Evolutionary conservation across 2,113 vertebrate genomes (phyloP), one percentile per base, ranked within the genome.

Genomic region (Larimichthys polyactis): DNA sequence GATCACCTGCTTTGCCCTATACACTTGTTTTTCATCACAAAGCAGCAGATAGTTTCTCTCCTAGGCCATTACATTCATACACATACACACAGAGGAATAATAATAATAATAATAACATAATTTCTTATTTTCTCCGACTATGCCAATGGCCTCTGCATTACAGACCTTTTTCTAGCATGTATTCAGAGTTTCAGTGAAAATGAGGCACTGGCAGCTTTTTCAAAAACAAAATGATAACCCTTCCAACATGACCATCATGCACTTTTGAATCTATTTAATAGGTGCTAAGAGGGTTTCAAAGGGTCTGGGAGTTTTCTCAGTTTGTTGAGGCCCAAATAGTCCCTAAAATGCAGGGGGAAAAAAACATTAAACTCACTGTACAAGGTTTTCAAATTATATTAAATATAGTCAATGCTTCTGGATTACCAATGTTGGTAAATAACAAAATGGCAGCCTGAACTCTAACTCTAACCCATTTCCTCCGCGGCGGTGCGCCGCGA

Each of bases 1-100:
- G 75, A 77, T 60, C 88, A 79, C 60, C 71, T 84, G 64, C 66
- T 75, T 83, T 83, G 75, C 72, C 85, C 75, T 79, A 80, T 69
- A 84, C 66, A 75, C 69, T 75, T 71, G 48, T 87, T 85, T 87
- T 69, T 83, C 76, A 76, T 78, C 69, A 81, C 57, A 63, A 16
- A 80, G 62, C 24, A 78, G 49, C 60, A 65, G 52, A 83, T 27
- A 44, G 32, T 63, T 84, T 24, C 68, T 65, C 52, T 85, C 14
- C 64, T 2, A 16, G 12, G 52, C 60, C 52, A 64, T 85, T 65
- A 75, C 29, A 51, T 48, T 76, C 68, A 10, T 20, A 12, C 4
- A 81, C 57, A 15, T 49, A 40, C n/a, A 62, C 51, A 29, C 11
- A 36, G 11, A 73, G 40, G 24, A 17, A 19, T 71, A 1, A 82